Evolutionary conservation across 2,797 vertebrate genomes (phyloP).

Genomic region (Sibirionetta formosa): DNA sequence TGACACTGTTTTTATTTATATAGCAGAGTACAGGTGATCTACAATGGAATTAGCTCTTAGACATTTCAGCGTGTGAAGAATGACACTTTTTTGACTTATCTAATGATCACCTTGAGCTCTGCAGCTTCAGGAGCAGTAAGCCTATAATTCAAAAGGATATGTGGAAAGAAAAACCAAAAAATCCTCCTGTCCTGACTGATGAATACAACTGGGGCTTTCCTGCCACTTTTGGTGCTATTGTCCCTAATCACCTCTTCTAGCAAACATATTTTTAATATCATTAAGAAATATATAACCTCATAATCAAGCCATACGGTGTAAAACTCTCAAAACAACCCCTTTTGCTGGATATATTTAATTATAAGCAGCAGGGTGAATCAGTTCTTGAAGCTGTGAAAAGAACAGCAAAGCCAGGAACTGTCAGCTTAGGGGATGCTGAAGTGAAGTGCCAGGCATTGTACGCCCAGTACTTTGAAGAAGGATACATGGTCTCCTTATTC

Average conservation of each 20-base stretch:
- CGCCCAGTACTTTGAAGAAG: neutral
- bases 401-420: neutral
- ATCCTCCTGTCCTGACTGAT: neutral
- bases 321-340: neutral
- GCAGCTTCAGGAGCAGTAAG: neutral
- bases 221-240: neutral
- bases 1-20: neutral
- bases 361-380: neutral
- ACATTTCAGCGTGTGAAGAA: neutral
- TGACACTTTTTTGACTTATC: neutral
- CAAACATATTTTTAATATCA: neutral
- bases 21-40: neutral
- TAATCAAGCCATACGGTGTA: neutral
- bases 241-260: neutral
- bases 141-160: neutral
- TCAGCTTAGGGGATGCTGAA: neutral
- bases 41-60: neutral
- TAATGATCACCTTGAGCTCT: constrained; percentile 15
- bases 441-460: neutral
- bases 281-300: neutral
- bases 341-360: neutral
- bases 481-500: neutral
- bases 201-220: neutral
- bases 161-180: neutral
- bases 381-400: neutral